A percentile compares a stretch with the other conserved stretches of the same genome.
Conservation (phyloP, 1,140 invertebrate species). For the Eulimnadia texana region DNA sequence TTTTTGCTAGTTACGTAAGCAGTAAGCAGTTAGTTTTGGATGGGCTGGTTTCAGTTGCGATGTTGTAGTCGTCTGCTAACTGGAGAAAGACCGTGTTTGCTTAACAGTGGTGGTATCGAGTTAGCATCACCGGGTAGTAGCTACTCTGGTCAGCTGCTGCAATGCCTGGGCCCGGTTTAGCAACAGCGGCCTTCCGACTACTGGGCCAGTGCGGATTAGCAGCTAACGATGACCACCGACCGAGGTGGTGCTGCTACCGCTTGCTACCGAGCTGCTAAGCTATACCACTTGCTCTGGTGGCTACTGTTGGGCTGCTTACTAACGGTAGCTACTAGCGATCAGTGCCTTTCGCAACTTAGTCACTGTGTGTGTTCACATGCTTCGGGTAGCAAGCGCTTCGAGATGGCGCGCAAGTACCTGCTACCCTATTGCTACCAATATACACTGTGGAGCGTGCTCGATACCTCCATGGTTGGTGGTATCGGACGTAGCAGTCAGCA, state of each 20-base stretch:
- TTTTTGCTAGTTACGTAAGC: too few species aligned
- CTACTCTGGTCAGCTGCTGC: neutral
- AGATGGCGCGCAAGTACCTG: constrained; percentile 10
- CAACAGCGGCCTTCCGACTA: neutral
- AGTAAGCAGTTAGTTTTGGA: too few species aligned
- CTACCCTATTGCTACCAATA: constrained; percentile 67
- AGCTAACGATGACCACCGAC: neutral
- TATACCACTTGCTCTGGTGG: neutral
- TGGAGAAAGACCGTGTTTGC: neutral
- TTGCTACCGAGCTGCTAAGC: neutral
- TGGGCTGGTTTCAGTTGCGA: too few species aligned
- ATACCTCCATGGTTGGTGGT: constrained; percentile 26
- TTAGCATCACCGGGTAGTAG: neutral
- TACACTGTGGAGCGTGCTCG: constrained; percentile 50
- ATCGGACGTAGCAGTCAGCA: constrained; percentile 28
- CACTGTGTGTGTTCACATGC: neutral
- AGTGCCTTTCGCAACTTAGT: neutral
- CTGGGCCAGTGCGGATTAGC: neutral
- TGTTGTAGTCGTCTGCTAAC: too few species aligned
- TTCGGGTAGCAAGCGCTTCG: constrained; percentile 11
- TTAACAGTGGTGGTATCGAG: neutral
- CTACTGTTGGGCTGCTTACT: neutral
- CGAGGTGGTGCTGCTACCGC: neutral
- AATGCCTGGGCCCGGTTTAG: neutral
- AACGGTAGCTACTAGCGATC: neutral